Percentiles rank a stretch among this genome's conserved stretches.
Conservation (phyloP, 2,113 vertebrate species). For the Mesitornis unicolor region DNA sequence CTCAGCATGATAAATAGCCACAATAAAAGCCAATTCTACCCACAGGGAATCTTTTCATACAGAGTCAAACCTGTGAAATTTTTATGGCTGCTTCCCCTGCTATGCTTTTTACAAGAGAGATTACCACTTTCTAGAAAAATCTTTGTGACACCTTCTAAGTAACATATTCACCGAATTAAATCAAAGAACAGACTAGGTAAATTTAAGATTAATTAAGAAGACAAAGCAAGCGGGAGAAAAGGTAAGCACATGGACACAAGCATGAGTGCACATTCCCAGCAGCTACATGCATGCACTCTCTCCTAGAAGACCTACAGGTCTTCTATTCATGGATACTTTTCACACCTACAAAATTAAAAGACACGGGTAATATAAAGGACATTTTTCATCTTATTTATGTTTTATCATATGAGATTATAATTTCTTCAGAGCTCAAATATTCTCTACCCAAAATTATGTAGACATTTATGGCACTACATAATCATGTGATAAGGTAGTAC, state of each 20-base stretch:
- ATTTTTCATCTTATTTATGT: background rate
- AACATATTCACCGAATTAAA: background rate
- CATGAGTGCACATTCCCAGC: background rate
- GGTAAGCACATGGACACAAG: background rate
- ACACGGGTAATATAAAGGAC: background rate
- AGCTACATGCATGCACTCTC: background rate
- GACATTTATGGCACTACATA: background rate
- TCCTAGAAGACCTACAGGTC: no score
- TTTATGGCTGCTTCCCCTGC: background rate
- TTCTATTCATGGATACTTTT: background rate
- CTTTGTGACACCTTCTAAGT: background rate
- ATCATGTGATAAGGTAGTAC: background rate
- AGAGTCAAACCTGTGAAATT: background rate
- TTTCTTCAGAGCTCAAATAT: background rate
- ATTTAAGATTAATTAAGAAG: background rate
- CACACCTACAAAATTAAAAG: background rate
- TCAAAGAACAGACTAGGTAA: background rate
- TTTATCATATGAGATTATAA: background rate
- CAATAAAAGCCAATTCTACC: background rate
- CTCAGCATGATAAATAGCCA: background rate
- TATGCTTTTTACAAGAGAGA: background rate
- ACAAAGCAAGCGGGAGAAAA: background rate
- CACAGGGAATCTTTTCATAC: background rate
- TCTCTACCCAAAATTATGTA: background rate
- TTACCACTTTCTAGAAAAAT: background rate